These are phyloP conservation scores for Thecophora atra DNA, from an alignment of 2,888 invertebrate species.

Conservation along the genomic window DNA sequence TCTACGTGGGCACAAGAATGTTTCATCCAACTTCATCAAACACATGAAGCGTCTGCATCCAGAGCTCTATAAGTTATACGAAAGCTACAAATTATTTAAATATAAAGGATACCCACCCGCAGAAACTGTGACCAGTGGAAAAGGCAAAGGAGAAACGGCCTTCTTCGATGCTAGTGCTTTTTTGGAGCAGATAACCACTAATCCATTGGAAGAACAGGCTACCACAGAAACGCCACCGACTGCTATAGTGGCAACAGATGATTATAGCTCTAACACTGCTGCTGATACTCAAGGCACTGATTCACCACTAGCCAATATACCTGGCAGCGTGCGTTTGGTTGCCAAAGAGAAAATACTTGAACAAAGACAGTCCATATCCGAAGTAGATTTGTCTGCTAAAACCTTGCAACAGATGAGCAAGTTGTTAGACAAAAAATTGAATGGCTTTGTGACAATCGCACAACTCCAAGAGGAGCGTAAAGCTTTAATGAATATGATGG, in stretches of 20 bases:
- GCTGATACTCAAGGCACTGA: neutral
- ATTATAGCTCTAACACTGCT: neutral
- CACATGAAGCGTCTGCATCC: slow-evolving; percentile 49
- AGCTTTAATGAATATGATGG: slow-evolving; percentile 26
- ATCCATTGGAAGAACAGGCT: slow-evolving; percentile 31
- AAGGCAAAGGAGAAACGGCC: slow-evolving; percentile 12
- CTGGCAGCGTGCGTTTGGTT: slow-evolving; percentile 13
- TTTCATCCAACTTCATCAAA: slow-evolving; percentile 48
- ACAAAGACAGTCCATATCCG: neutral
- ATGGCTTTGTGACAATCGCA: slow-evolving; percentile 40
- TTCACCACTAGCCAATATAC: neutral
- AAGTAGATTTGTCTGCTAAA: slow-evolving; percentile 38
- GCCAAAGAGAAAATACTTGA: slow-evolving; percentile 22
- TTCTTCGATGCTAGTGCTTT: slow-evolving; percentile 40
- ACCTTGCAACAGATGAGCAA: slow-evolving; percentile 41
- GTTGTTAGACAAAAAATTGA: slow-evolving; percentile 45
- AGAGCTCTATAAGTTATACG: slow-evolving; percentile 47
- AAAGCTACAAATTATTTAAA: slow-evolving; percentile 40
- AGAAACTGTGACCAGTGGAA: slow-evolving; percentile 26
- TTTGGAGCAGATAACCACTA: slow-evolving; percentile 30
- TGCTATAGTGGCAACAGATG: slow-evolving; percentile 30
- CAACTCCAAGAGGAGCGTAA: slow-evolving; percentile 37
- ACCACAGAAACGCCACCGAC: slow-evolving; percentile 33
- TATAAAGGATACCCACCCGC: slow-evolving; percentile 16
- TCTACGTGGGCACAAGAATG: slow-evolving; percentile 47